Evolutionary conservation across 2,797 vertebrate genomes (phyloP), one percentile per base, ranked within the genome.

Genomic region (Australoheros facetus): DNA sequence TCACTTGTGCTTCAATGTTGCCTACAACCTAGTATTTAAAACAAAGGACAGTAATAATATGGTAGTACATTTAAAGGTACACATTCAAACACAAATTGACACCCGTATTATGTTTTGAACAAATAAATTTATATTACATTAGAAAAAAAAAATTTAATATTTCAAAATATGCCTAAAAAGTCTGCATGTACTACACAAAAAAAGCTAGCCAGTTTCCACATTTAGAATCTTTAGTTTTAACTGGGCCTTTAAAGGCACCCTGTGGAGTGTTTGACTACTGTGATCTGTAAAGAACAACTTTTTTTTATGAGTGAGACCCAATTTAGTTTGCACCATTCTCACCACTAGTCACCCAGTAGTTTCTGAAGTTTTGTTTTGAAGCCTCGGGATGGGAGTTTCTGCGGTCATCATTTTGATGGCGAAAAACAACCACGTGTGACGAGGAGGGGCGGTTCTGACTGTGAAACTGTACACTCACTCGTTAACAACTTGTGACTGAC

Each of bases 391-490:
- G 0, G 23, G 23, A 48, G 23, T 66, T 66, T 48, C 39, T 28
- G 5, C 39, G 9, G 26, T 2, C 2, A 45, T 66, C 62, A 28
- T 28, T 5, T 28, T 66, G 23, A 9, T 66, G 28, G 39, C n/a
- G 23, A 45, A 45, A 45, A 66, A 12, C 23, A 66, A 45, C 28
- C 13, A 45, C 4, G 13, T 14, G 42, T 45, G 60, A 64, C 1
- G 21, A 64, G 4, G 14, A 17, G 14, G 1, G 37, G 37, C 37
- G 5, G 39, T 34, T 26, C n/a, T 45, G 0, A 48, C 39, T 66
- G 16, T 16, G 26, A 66, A 48, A 66, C 62, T 48, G 42, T 9
- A 28, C 10, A 14, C 62, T 66, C 23, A 0, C 0, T 0, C 16
- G 60, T 13, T 19, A 66, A 48, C 39, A 48, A 19, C 62, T 48